A percentile compares a stretch with the other conserved stretches of the same genome.
phyloP scores from a whole-genome alignment of 2,888 invertebrate genomes.

The Sepiola atlantica region DNA sequence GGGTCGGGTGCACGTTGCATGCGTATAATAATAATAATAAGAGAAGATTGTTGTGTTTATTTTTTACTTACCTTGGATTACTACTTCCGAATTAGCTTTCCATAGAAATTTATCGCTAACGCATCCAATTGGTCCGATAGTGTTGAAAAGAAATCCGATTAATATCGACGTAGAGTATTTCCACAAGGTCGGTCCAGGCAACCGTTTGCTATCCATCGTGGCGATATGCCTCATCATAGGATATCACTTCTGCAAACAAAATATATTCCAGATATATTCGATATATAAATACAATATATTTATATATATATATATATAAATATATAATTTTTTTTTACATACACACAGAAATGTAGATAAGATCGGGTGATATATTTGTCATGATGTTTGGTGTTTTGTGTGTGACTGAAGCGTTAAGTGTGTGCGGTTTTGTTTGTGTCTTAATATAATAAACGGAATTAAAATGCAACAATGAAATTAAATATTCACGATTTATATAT shows the following conservation, averaged over 20 bases:
- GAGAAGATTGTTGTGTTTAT: too few species aligned
- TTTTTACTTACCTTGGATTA: conserved; percentile 38
- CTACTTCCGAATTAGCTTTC: conserved; percentile 45
- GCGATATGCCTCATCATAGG: background rate
- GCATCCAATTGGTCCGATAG: conserved; percentile 38
- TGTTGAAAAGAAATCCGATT: conserved; percentile 40
- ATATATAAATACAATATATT: background rate
- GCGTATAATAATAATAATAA: too few species aligned
- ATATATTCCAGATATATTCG: background rate
- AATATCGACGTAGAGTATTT: conserved; percentile 34
- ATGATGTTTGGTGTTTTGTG: background rate
- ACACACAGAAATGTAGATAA: background rate
- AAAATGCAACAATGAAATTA: background rate
- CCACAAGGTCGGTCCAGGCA: background rate
- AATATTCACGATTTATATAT: background rate
- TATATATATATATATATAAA: background rate
- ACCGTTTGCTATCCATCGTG: conserved; percentile 34
- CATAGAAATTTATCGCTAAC: conserved; percentile 36
- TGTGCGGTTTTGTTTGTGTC: background rate
- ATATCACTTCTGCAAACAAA: conserved; percentile 21
- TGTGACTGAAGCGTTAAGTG: background rate
- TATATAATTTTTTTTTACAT: background rate
- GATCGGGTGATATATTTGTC: background rate
- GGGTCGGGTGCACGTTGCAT: too few species aligned
- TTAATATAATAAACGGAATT: background rate